Conservation (phyloP, 1,140 invertebrate genomes). For the Neodiprion lecontei region DNA sequence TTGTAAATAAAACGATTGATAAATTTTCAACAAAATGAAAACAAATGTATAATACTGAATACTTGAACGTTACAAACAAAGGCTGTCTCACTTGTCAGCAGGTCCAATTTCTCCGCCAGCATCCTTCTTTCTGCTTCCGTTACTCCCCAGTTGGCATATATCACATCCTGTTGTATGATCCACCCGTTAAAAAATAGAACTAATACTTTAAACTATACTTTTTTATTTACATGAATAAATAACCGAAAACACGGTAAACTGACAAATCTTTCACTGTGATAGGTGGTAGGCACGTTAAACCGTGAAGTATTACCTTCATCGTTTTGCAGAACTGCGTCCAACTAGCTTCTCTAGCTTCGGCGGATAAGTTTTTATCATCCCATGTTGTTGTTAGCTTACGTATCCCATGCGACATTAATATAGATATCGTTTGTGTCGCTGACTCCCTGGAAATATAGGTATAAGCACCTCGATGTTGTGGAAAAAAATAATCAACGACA, state of each 20-base stretch:
- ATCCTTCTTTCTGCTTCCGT: conserved; percentile 36
- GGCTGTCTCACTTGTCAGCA: conserved; percentile 35
- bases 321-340: conserved; percentile 32
- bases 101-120: conserved; percentile 37
- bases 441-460: background rate
- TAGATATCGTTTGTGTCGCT: background rate
- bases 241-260: background rate
- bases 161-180: conserved; percentile 29
- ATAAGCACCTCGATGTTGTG: too few species aligned
- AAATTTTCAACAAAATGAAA: conserved; percentile 9
- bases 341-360: conserved; percentile 28
- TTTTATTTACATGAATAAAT: background rate
- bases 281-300: background rate
- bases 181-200: conserved; percentile 7
- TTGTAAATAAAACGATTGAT: conserved; percentile 15
- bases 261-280: background rate
- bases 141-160: conserved; percentile 49
- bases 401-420: background rate
- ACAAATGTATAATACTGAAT: background rate
- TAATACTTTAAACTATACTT: conserved; percentile 1
- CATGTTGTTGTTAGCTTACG: conserved; percentile 25
- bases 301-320: conserved; percentile 29
- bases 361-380: conserved; percentile 33
- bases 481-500: too few species aligned
- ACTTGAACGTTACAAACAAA: conserved; percentile 35